phyloP scores from a whole-genome alignment of 2,113 vertebrate genomes.

The Sinocyclocheilus maitianheensis region DNA sequence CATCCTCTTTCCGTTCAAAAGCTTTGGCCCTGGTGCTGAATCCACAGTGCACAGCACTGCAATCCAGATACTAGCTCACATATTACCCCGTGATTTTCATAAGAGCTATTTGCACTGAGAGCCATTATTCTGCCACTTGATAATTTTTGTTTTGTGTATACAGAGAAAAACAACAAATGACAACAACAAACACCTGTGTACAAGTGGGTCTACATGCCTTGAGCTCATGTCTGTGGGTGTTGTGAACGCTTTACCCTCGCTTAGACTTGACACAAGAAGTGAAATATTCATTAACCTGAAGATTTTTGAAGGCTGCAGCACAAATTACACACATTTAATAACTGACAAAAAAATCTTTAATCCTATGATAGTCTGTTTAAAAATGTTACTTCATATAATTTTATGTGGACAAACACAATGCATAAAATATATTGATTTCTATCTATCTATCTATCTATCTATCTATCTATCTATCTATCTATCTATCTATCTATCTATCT shows the following conservation, averaged over 20 bases:
- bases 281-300: slow-evolving; percentile 24
- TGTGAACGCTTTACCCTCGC: neutral
- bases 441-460: no score
- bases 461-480: no score
- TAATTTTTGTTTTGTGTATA: slow-evolving; percentile 19
- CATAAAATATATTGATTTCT: no score
- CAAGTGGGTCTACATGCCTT: neutral
- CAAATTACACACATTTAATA: neutral
- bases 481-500: no score
- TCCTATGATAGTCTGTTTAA: neutral
- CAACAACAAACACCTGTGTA: slow-evolving; percentile 17
- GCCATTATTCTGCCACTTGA: slow-evolving; percentile 25
- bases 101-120: slow-evolving; percentile 14
- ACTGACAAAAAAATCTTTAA: neutral
- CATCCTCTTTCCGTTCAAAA: slow-evolving; percentile 53
- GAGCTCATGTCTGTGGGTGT: slow-evolving; percentile 5
- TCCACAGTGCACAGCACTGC: slow-evolving; percentile 8
- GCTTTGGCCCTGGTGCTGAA: slow-evolving; percentile 23
- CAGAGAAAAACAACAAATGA: slow-evolving; percentile 13
- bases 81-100: slow-evolving; percentile 11
- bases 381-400: no score
- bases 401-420: no score
- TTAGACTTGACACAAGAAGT: slow-evolving; percentile 3
- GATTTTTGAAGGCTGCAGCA: neutral
- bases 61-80: slow-evolving; percentile 13